Percentiles rank a stretch among this genome's conserved stretches.
Evolutionary conservation across 2,797 vertebrate species (phyloP).

Genomic region (Pseudotriccus pelzelni): DNA sequence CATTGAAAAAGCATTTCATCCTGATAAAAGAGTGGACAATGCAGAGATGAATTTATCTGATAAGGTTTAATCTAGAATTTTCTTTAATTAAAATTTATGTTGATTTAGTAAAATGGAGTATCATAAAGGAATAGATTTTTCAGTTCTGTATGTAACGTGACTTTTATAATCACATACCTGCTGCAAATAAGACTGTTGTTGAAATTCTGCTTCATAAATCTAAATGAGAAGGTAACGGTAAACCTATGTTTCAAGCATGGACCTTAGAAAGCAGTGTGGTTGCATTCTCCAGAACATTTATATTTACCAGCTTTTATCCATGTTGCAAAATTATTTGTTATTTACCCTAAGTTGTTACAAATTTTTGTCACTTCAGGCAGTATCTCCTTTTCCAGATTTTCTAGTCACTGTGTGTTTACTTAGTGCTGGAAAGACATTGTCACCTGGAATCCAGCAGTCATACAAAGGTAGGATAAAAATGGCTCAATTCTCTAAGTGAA

Average conservation of each 20-base stretch:
- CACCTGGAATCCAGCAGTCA: neutral
- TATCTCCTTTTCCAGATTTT: neutral
- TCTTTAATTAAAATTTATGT: neutral
- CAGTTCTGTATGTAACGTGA: neutral
- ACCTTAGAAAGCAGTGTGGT: neutral
- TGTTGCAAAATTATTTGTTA: neutral
- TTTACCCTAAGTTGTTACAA: neutral
- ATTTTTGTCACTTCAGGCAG: neutral
- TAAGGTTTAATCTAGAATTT: neutral
- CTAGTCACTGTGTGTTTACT: neutral
- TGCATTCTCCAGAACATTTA: neutral
- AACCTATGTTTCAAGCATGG: neutral
- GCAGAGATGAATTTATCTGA: neutral
- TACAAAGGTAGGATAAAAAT: neutral
- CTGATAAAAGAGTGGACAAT: neutral
- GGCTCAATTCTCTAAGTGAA: neutral
- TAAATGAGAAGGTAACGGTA: neutral
- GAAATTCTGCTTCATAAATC: neutral
- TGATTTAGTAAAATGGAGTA: neutral
- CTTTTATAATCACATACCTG: neutral
- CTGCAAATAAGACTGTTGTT: neutral
- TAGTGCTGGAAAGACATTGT: neutral
- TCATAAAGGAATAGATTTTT: neutral
- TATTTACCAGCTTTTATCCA: neutral
- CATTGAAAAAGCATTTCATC: neutral